These are phyloP conservation scores for Ceratosolen solmsi DNA, from an alignment of 1,140 invertebrate species.

Conservation along the genomic window DNA sequence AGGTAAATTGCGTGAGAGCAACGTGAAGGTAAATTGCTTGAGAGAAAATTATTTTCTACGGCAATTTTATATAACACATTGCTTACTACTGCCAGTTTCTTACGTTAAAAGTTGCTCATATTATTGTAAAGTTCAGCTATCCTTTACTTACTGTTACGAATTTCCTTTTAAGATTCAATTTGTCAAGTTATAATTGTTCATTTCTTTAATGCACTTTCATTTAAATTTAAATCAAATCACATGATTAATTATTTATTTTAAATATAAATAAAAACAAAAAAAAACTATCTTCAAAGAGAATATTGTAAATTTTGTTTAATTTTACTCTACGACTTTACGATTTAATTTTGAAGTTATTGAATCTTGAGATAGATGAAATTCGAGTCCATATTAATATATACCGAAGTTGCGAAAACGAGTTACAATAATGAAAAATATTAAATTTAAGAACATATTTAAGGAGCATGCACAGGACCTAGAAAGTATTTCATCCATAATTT, in stretches of 20 bases:
- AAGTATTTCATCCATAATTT: conserved; percentile 34
- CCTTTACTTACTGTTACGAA: too few species aligned
- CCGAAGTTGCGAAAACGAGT: conserved; percentile 8
- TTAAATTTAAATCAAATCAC: not conserved
- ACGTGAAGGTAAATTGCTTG: not conserved
- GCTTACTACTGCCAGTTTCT: not conserved
- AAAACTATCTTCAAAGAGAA: too few species aligned
- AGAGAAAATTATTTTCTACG: not conserved
- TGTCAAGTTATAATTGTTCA: too few species aligned
- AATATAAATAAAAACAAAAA: too few species aligned
- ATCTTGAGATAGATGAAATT: conserved; percentile 13
- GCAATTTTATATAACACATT: not conserved
- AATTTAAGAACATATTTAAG: conserved; percentile 23
- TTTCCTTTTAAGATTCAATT: too few species aligned
- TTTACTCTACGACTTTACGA: not conserved
- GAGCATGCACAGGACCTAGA: not conserved
- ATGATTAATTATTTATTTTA: not conserved
- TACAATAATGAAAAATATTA: conserved; percentile 7
- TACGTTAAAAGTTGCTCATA: too few species aligned
- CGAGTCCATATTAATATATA: not conserved
- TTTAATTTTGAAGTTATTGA: not conserved
- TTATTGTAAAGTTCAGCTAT: too few species aligned
- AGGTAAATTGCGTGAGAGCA: too few species aligned
- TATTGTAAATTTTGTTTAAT: too few species aligned
- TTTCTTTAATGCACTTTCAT: too few species aligned